phyloP scores from a whole-genome alignment of 2,888 invertebrate genomes.

The Chalcis sispes region DNA sequence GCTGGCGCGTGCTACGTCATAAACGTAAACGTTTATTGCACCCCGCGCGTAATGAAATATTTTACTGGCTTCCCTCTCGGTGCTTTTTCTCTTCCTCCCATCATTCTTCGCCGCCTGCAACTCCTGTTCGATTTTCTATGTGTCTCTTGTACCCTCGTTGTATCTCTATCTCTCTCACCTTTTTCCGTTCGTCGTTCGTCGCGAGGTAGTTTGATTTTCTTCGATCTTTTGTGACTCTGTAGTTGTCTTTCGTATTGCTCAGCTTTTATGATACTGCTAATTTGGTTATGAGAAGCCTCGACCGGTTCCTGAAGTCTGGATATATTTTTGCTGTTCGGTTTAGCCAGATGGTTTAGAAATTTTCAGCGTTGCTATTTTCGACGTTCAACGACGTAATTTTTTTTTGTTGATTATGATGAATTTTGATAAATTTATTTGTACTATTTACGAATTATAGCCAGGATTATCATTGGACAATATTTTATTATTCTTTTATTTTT shows the following conservation, averaged over 20 bases:
- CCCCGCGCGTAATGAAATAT: constrained; percentile 64
- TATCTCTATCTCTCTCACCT: neutral
- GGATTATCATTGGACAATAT: no score
- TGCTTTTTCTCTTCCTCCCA: constrained; percentile 39
- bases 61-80: constrained; percentile 60
- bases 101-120: neutral
- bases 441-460: no score
- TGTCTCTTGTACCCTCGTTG: constrained; percentile 40
- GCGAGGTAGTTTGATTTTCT: neutral
- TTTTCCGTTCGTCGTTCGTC: neutral
- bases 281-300: constrained; percentile 58
- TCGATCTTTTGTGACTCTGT: neutral
- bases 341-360: constrained; percentile 9
- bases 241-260: constrained; percentile 18
- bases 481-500: no score
- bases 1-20: constrained; percentile 40
- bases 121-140: constrained; percentile 49
- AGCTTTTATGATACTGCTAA: constrained; percentile 60
- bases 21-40: constrained; percentile 66
- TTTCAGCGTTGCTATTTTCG: neutral
- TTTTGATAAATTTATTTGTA: no score
- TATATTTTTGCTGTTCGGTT: constrained; percentile 19
- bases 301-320: neutral
- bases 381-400: neutral
- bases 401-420: no score